phyloP scores from a whole-genome alignment of 2,888 invertebrate species.

The Hyalella azteca region DNA sequence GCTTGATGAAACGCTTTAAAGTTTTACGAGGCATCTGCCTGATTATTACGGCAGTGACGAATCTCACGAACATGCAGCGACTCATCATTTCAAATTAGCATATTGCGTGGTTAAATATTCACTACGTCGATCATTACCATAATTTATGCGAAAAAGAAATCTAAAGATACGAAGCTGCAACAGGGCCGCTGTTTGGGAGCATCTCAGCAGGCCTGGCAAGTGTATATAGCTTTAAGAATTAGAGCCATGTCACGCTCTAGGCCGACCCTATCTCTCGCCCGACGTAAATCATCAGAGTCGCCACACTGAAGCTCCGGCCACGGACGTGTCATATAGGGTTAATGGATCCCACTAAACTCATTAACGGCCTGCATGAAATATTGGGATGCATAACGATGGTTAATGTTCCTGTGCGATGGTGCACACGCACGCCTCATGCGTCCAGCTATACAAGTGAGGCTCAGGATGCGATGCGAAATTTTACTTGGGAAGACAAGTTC shows the following conservation, averaged over 20 bases:
- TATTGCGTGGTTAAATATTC: conserved; percentile 28
- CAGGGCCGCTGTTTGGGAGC: conserved; percentile 6
- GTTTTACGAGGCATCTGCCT: conserved; percentile 10
- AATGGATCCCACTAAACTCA: conserved; percentile 36
- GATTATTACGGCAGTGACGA: conserved; percentile 26
- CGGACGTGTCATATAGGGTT: conserved; percentile 27
- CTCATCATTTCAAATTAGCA: conserved; percentile 30
- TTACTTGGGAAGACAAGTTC: too few relatives aligned
- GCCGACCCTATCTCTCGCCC: background rate
- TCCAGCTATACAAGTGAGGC: too few relatives aligned
- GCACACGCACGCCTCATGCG: background rate
- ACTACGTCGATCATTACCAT: conserved; percentile 14
- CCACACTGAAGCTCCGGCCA: background rate
- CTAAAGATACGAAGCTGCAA: background rate
- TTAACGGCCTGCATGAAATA: conserved; percentile 36
- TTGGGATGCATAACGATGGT: conserved; percentile 28
- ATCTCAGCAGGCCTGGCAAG: background rate
- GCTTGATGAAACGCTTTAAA: conserved; percentile 7
- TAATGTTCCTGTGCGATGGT: conserved; percentile 20
- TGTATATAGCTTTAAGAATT: too few relatives aligned
- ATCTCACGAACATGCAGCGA: conserved; percentile 19
- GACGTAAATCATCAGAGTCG: conserved; percentile 11
- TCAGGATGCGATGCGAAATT: too few relatives aligned
- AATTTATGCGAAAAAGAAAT: conserved; percentile 21
- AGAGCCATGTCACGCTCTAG: conserved; percentile 5